phyloP scores from a whole-genome alignment of 2,113 vertebrate species.

The Prolemur simus region DNA sequence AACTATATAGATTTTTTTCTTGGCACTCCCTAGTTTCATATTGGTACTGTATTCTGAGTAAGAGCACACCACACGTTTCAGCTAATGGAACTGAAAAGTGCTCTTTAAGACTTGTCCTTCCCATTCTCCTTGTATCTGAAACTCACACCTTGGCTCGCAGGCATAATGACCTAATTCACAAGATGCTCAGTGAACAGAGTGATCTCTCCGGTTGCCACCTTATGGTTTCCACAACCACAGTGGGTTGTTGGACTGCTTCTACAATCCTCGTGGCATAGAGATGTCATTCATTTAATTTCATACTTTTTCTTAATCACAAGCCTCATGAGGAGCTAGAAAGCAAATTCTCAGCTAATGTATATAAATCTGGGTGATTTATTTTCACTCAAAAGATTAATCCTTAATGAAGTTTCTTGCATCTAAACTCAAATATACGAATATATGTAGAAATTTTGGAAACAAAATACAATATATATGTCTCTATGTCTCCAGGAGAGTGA shows the following conservation, averaged over 20 bases:
- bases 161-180: neutral
- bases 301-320: neutral
- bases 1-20: slow-evolving; percentile 26
- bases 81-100: slow-evolving; percentile 47
- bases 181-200: neutral
- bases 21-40: neutral
- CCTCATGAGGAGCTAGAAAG: neutral
- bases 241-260: neutral
- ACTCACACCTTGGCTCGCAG: neutral
- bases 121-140: neutral
- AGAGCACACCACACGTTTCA: neutral
- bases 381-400: neutral
- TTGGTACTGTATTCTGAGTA: neutral
- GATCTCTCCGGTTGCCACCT: neutral
- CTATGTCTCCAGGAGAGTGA: neutral
- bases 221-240: neutral
- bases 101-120: neutral
- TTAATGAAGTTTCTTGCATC: neutral
- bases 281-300: neutral
- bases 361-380: neutral
- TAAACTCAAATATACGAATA: neutral
- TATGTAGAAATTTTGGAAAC: slow-evolving; percentile 9
- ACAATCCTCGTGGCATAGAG: neutral
- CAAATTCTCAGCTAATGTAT: slow-evolving; percentile 19
- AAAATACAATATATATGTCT: neutral